Evolutionary conservation across 2,888 invertebrate species (phyloP).

Genomic region (Drosophila crucigera): DNA sequence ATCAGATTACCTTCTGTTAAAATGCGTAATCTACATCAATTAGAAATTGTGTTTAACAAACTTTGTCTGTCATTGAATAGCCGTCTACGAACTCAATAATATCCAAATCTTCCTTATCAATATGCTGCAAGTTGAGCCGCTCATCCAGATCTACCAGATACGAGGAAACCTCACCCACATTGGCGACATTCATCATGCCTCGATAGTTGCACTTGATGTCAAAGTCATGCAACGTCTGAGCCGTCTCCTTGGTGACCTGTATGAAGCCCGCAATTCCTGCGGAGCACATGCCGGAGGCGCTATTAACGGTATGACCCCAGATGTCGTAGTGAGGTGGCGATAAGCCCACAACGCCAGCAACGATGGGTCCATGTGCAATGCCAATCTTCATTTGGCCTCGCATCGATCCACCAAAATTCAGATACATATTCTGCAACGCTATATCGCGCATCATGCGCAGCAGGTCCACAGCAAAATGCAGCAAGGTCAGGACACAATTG

Average conservation of each 20-base stretch:
- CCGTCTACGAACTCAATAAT: background rate
- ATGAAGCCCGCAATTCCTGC: constrained; percentile 92
- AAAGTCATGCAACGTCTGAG: constrained; percentile 88
- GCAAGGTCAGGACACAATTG: constrained; percentile 87
- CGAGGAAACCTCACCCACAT: constrained; percentile 88
- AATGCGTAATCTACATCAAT: background rate
- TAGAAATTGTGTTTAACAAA: background rate
- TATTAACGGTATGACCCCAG: constrained; percentile 98
- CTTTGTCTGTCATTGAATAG: no score
- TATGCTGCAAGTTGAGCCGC: constrained; percentile 10
- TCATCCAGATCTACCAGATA: constrained; percentile 83
- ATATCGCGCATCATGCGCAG: constrained; percentile 87
- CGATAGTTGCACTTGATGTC: constrained; percentile 89
- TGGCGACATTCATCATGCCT: constrained; percentile 90
- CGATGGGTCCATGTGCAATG: constrained; percentile 94
- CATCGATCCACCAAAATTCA: constrained; percentile 19
- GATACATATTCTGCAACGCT: constrained; percentile 4
- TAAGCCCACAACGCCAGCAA: constrained; percentile 97
- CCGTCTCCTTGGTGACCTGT: constrained; percentile 91
- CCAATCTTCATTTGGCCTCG: constrained; percentile 85
- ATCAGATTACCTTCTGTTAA: background rate
- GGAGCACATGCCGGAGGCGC: constrained; percentile 97
- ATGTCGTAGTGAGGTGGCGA: constrained; percentile 97
- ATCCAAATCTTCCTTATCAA: constrained; percentile 7
- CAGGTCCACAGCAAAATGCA: constrained; percentile 91